phyloP scores from a whole-genome alignment of 2,888 invertebrate species.

The Philaethria dido region DNA sequence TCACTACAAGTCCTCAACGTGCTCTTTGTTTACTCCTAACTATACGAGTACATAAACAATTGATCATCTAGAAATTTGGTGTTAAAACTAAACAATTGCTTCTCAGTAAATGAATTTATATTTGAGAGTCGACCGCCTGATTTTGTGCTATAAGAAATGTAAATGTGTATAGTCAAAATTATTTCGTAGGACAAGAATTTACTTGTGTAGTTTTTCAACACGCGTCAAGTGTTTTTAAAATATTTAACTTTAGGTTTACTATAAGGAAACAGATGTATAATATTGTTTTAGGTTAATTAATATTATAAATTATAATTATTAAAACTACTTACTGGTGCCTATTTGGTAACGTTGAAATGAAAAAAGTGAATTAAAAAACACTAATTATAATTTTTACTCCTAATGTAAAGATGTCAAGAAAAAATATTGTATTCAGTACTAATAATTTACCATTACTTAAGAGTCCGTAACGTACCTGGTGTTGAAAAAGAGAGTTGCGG shows the following conservation, averaged over 20 bases:
- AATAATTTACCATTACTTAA: background rate
- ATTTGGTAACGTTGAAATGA: too few relatives aligned
- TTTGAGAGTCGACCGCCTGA: background rate
- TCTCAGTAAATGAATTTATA: background rate
- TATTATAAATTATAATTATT: background rate
- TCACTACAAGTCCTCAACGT: constrained; percentile 25
- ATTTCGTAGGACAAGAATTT: background rate
- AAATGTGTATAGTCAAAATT: background rate
- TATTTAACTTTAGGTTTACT: background rate
- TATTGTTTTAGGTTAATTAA: background rate
- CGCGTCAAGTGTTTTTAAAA: background rate
- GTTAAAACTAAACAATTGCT: constrained; percentile 19
- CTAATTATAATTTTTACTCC: too few relatives aligned
- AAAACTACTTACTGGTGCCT: background rate
- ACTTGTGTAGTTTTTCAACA: background rate
- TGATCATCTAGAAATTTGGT: background rate
- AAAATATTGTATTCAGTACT: too few relatives aligned
- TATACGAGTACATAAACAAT: constrained; percentile 7
- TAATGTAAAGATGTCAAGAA: too few relatives aligned
- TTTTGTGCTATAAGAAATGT: background rate
- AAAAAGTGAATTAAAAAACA: too few relatives aligned
- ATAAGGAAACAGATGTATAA: background rate
- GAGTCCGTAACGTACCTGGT: constrained; percentile 68
- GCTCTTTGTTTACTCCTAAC: constrained; percentile 32
- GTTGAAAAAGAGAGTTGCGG: constrained; percentile 81